Base-by-base conservation (phyloP, 1,140 invertebrate genomes). In the Temnothorax nylanderi region DNA sequence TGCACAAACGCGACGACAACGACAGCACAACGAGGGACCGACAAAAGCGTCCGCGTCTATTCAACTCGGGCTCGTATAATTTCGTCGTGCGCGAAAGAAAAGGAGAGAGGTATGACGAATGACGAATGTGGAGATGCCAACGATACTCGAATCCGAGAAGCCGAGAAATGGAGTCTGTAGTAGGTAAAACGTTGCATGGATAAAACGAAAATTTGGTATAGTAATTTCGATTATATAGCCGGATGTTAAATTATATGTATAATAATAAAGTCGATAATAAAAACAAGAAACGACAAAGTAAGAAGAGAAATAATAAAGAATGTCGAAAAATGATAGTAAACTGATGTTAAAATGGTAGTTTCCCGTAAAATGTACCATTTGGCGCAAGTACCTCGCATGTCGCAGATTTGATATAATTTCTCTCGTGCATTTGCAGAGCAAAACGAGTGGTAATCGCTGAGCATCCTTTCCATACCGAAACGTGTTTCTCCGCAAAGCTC, bases 1-100 rank as follows among this genome's bases (percentile, higher is more conserved):
- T 72, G 67, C 67, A 72, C 54, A 10, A 60, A 82, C 13, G 26
- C 16, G 62, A 69, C 44, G 47, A 54, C 77, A 32, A 82, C 44
- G 62, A 69, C n/a, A 3, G 41, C 37, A 67, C 37, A 44, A 69
- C 37, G 65, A 67, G 56, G 76, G 18, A 16, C 13, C 47, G 34
- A 82, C 80, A 82, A 82, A 82, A 74, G 80, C 54, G 18, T 49
- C 1, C 51, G 65, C 67, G 67, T 8, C 80, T 82, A 82, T 82
- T 82, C 80, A 82, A 13, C 41, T 32, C 8, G 26, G 18, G 18
- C 37, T 49, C 54, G 41, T 74, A 65, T 60, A 74, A 60, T 74
- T 58, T 60, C 41, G 7, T 18, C 7, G 41, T 18, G n/a, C 49
- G 47, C n/a, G 67, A 72, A 60, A 74, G 67, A 41, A 58, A 58